Evolutionary conservation across 2,888 invertebrate species (phyloP).

Genomic region (Polyploca ridens): DNA sequence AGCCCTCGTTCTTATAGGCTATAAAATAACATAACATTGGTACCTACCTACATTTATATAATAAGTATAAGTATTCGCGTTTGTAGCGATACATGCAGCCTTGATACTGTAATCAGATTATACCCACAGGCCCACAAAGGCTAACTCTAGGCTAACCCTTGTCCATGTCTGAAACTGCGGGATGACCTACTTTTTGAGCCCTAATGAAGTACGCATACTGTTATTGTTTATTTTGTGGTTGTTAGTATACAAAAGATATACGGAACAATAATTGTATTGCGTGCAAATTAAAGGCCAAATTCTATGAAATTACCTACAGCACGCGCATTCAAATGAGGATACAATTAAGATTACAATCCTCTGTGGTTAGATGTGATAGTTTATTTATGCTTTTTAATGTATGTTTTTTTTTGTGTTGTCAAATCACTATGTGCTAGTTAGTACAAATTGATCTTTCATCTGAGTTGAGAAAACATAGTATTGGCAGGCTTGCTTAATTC

Average conservation of each 20-base stretch:
- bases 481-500: too few relatives aligned
- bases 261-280: constrained; percentile 1
- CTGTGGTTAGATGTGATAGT: background rate
- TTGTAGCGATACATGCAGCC: background rate
- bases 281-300: background rate
- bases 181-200: background rate
- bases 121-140: background rate
- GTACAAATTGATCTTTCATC: too few relatives aligned
- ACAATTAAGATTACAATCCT: too few relatives aligned
- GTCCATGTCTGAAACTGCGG: too few relatives aligned
- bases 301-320: background rate
- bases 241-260: background rate
- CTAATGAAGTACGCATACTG: background rate
- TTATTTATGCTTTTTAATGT: background rate
- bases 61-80: too few relatives aligned
- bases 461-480: too few relatives aligned
- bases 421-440: too few relatives aligned
- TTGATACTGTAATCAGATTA: background rate
- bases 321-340: background rate
- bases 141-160: too few relatives aligned
- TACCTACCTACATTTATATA: too few relatives aligned
- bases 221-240: background rate
- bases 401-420: background rate
- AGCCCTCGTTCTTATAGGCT: too few relatives aligned
- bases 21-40: too few relatives aligned